phyloP scores from a whole-genome alignment of 2,797 vertebrate species.

The Picus viridis region DNA sequence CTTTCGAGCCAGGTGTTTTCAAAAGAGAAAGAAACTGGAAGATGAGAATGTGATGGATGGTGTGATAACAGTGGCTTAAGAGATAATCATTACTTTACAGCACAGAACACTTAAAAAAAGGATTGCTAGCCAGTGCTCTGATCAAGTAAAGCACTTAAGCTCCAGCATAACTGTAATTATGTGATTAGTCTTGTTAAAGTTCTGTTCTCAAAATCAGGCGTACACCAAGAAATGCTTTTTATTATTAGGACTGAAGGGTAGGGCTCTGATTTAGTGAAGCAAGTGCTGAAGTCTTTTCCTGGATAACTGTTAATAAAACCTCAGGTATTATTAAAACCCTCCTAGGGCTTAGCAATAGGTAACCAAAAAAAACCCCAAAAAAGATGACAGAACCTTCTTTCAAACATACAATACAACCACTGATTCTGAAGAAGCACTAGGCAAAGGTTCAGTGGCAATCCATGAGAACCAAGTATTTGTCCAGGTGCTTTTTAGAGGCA shows the following conservation, averaged over 20 bases:
- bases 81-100: slow-evolving; percentile 14
- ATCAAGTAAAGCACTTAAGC: slow-evolving; percentile 48
- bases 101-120: slow-evolving; percentile 13
- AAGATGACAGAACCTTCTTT: neutral
- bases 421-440: neutral
- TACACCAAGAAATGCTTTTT: slow-evolving; percentile 13
- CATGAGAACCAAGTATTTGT: neutral
- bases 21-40: neutral
- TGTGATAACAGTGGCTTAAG: slow-evolving; percentile 19
- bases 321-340: slow-evolving; percentile 11
- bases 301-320: slow-evolving; percentile 13
- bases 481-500: neutral
- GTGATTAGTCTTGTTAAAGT: slow-evolving; percentile 50
- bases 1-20: neutral
- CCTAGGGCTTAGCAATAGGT: neutral
- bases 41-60: slow-evolving; percentile 1
- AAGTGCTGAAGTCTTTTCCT: slow-evolving; percentile 7
- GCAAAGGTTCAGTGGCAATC: neutral
- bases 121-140: slow-evolving; percentile 33
- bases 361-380: neutral
- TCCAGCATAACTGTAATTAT: slow-evolving; percentile 39
- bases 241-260: slow-evolving; percentile 4
- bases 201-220: slow-evolving; percentile 21
- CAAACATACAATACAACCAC: neutral
- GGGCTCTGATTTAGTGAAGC: slow-evolving; percentile 32